A percentile compares a stretch with the other conserved stretches of the same genome.
These are phyloP conservation scores for Apamea crenata DNA, from an alignment of 2,888 invertebrate genomes.

Conservation along the genomic window DNA sequence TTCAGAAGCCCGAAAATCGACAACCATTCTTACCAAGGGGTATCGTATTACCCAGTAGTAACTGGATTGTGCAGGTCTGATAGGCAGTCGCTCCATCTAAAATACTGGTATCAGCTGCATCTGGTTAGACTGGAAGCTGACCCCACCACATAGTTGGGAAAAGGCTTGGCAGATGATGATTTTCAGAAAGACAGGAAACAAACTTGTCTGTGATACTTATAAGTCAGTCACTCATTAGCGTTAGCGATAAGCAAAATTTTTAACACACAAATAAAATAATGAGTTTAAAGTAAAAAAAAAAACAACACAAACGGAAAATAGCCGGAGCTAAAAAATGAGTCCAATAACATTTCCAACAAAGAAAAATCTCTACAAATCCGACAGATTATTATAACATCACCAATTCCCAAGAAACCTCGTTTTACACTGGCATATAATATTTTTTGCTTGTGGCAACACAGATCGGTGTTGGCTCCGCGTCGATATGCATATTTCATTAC, in stretches of 20 bases:
- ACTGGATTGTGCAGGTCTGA: too few species aligned
- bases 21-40: too few species aligned
- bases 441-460: slow-evolving; percentile 48
- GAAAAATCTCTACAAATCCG: slow-evolving; percentile 22
- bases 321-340: not conserved
- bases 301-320: not conserved
- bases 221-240: not conserved
- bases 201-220: not conserved
- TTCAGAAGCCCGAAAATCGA: too few species aligned
- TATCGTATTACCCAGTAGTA: too few species aligned
- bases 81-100: too few species aligned
- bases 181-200: not conserved
- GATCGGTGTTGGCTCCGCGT: slow-evolving; percentile 40
- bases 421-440: slow-evolving; percentile 35
- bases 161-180: not conserved
- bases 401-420: slow-evolving; percentile 38
- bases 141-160: too few species aligned
- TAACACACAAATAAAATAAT: not conserved
- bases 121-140: too few species aligned
- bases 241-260: not conserved
- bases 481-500: slow-evolving; percentile 63
- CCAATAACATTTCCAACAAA: not conserved
- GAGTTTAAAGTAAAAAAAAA: not conserved
- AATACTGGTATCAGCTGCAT: too few species aligned
- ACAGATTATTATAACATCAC: slow-evolving; percentile 37